Conservation (phyloP, 53 echinoderm and acorn worm species). For the Mesocentrotus franciscanus region DNA sequence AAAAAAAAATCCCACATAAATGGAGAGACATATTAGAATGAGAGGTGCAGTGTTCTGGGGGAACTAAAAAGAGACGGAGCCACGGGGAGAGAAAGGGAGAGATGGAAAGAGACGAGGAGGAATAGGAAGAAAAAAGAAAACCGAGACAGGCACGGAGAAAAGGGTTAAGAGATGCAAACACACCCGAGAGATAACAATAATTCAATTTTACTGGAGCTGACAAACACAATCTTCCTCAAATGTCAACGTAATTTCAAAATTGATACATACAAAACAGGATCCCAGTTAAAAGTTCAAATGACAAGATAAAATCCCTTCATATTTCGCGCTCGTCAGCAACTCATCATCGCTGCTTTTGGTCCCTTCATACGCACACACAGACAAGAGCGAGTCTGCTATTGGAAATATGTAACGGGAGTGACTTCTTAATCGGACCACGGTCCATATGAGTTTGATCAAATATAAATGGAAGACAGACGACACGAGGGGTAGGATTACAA, state of each 20-base stretch:
- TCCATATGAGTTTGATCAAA: constrained; percentile 48
- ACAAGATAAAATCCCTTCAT: neutral
- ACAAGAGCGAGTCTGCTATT: neutral
- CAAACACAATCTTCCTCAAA: neutral
- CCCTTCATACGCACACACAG: neutral
- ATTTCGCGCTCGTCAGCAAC: neutral
- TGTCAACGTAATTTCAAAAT: constrained; percentile 4
- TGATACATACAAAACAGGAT: neutral
- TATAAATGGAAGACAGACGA: constrained; percentile 49
- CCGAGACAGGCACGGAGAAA: neutral
- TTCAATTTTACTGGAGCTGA: neutral
- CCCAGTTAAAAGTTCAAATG: neutral
- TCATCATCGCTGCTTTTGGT: neutral
- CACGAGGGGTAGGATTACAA: neutral
- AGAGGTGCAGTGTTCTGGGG: too few species aligned
- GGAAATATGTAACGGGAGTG: neutral
- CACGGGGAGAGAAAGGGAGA: too few species aligned
- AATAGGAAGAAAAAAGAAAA: neutral
- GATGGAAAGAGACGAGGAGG: too few species aligned
- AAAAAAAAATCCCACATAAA: neutral
- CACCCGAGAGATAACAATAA: neutral
- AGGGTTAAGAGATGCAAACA: neutral
- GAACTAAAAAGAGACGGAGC: neutral
- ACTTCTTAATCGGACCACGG: neutral
- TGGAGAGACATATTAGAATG: neutral